Base-by-base conservation (phyloP, 2,797 vertebrate species). In the Amblyraja radiata region DNA sequence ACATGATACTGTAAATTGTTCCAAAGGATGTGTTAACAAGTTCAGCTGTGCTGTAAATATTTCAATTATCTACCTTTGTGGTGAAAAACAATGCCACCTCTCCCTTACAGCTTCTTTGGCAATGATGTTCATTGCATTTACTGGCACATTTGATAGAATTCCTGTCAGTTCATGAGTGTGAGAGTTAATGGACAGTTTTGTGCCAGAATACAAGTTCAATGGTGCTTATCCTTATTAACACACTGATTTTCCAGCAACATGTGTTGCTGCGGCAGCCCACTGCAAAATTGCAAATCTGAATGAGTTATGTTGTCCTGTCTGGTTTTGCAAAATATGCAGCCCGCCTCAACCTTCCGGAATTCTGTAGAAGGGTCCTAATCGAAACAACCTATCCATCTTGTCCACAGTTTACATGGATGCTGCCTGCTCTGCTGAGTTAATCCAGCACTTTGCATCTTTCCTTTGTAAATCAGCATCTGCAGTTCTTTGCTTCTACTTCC, bases 11-110 rank as follows among this genome's bases (percentile, higher is more conserved):
- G n/a, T 90, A 25, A 92, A 92, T 46, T 76, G 54, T 74, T 73
- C 28, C 39, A 74, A 25, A 28, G 28, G 39, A 58, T 92, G 71
- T 76, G 71, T 58, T 74, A 58, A 74, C 61, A 88, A 54, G 36
- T 54, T 92, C 21, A 92, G 71, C 73, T 58, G 46, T 28, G 1
- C 71, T 54, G 10, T 92, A 92, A 92, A 76, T 76, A 92, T 74
- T 74, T 91, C 23, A 54, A 46, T 76, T 73, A 76, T 25, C 23
- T 18, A 58, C 6, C 23, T 92, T 25, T 46, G 71, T 4, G 71
- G 90, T 54, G 39, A 92, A 54, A 74, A 92, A 54, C 71, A 92
- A 92, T 92, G 71, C 25, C 71, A 76, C 46, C 36, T 76, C 90
- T 92, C 32, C 32, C 23, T 39, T 25, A 54, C 90, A 76, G 39